A percentile compares a stretch with the other conserved stretches of the same genome.
Conservation (phyloP, 2,797 vertebrate genomes). For the Mionectes olivaceus region DNA sequence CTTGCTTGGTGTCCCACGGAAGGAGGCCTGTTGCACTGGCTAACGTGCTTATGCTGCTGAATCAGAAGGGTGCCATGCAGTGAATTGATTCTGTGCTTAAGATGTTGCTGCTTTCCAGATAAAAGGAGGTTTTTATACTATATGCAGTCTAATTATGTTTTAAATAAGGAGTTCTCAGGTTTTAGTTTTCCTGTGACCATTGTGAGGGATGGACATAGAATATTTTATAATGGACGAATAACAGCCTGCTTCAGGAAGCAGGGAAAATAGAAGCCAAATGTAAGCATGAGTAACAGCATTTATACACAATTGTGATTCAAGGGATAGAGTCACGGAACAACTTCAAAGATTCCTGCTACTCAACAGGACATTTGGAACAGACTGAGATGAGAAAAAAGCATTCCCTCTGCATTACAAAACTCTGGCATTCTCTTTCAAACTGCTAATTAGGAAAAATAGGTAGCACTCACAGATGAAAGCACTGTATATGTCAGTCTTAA, state of each 20-base stretch:
- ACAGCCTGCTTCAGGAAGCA: neutral
- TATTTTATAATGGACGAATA: constrained; percentile 1
- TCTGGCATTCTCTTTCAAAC: constrained; percentile 57
- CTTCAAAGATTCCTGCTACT: constrained; percentile 62
- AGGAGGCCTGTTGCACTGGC: neutral
- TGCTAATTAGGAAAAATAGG: constrained; percentile 58
- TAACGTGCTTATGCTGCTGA: neutral
- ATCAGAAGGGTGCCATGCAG: neutral
- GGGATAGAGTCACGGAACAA: constrained; percentile 20
- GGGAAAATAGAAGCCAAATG: constrained; percentile 9
- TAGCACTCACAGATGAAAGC: constrained; percentile 43
- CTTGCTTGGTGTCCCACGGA: neutral
- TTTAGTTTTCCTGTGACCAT: neutral
- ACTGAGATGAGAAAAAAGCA: constrained; percentile 60
- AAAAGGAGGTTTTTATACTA: neutral
- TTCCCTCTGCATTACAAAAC: constrained; percentile 52
- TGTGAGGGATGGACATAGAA: neutral
- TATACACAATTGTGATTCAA: constrained; percentile 29
- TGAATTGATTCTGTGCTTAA: neutral
- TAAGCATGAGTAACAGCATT: constrained; percentile 32
- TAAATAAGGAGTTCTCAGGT: neutral
- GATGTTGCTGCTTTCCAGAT: neutral
- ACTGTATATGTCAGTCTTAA: neutral
- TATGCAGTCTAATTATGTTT: neutral
- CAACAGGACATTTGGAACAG: constrained; percentile 50